Percentiles rank a stretch among this genome's conserved stretches.
Conservation (phyloP, 2,888 invertebrate genomes). For the Dendrolimus houi region DNA sequence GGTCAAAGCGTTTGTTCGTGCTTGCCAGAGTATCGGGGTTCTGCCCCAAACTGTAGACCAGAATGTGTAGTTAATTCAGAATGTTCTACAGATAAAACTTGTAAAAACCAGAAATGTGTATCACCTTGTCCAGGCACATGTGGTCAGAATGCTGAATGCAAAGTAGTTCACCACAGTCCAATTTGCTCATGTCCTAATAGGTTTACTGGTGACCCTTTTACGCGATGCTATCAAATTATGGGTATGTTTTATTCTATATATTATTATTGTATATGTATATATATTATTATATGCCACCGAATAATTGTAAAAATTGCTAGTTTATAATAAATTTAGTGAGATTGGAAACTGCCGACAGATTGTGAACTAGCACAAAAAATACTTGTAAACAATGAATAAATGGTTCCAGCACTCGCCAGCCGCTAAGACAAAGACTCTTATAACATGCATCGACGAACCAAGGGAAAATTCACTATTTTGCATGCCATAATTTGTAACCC, state of each 20-base stretch:
- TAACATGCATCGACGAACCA: too few species aligned
- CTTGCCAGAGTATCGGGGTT: conserved; percentile 79
- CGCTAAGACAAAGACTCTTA: too few species aligned
- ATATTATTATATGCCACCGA: not conserved
- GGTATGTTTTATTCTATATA: conserved; percentile 30
- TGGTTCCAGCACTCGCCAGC: too few species aligned
- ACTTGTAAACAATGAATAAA: not conserved
- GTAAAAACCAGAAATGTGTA: conserved; percentile 81
- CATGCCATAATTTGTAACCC: too few species aligned
- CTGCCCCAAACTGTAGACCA: conserved; percentile 83
- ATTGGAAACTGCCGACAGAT: too few species aligned
- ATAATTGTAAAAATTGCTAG: not conserved
- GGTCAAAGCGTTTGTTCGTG: conserved; percentile 83
- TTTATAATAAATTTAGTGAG: too few species aligned
- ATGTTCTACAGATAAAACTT: conserved; percentile 79
- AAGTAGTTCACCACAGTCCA: conserved; percentile 83
- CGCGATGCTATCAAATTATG: conserved; percentile 75
- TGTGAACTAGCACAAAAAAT: not conserved
- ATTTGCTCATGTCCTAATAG: conserved; percentile 80
- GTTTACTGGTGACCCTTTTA: conserved; percentile 80
- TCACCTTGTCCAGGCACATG: conserved; percentile 85
- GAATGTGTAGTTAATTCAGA: conserved; percentile 84
- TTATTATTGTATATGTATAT: not conserved
- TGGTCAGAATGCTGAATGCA: conserved; percentile 81
- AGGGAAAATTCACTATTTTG: too few species aligned